These are phyloP conservation scores for Seriola aureovittata DNA, from an alignment of 2,113 vertebrate species.

Conservation along the genomic window DNA sequence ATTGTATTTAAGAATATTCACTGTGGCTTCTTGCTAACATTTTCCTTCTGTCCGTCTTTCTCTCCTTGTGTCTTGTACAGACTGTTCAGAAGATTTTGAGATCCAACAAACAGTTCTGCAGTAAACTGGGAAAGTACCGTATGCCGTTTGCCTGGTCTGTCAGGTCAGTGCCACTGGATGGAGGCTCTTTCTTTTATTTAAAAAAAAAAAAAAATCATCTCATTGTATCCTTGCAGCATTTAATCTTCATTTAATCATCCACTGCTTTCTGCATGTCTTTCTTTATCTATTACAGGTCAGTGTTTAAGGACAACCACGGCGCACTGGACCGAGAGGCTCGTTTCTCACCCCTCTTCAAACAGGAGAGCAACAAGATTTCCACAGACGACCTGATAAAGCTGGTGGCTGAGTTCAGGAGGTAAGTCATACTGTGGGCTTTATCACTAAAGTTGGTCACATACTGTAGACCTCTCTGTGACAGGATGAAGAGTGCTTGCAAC, in stretches of 20 bases:
- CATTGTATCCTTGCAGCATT: background rate
- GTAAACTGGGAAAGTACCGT: constrained; percentile 94
- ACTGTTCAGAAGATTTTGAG: constrained; percentile 95
- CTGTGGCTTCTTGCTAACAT: constrained; percentile 42
- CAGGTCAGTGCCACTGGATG: constrained; percentile 85
- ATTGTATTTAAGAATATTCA: constrained; percentile 29
- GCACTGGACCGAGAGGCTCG: constrained; percentile 94
- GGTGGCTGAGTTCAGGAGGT: constrained; percentile 94
- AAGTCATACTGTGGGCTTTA: constrained; percentile 27
- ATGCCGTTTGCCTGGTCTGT: constrained; percentile 99
- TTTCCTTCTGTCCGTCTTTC: constrained; percentile 6
- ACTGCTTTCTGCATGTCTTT: background rate
- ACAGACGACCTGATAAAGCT: constrained; percentile 95
- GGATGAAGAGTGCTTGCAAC: background rate
- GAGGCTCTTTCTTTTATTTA: background rate
- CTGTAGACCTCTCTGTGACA: background rate
- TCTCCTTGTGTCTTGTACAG: constrained; percentile 74
- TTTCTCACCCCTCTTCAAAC: constrained; percentile 97
- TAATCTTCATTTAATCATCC: background rate
- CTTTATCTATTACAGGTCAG: constrained; percentile 81
- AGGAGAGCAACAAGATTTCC: constrained; percentile 97
- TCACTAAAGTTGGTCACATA: background rate
- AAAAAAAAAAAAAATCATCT: too few relatives aligned
- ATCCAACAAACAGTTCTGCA: constrained; percentile 96
- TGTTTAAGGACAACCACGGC: constrained; percentile 97